Percentiles rank a stretch among this genome's conserved stretches.
Conservation (phyloP, 2,888 invertebrate species). For the Cheiracanthium punctorium region DNA sequence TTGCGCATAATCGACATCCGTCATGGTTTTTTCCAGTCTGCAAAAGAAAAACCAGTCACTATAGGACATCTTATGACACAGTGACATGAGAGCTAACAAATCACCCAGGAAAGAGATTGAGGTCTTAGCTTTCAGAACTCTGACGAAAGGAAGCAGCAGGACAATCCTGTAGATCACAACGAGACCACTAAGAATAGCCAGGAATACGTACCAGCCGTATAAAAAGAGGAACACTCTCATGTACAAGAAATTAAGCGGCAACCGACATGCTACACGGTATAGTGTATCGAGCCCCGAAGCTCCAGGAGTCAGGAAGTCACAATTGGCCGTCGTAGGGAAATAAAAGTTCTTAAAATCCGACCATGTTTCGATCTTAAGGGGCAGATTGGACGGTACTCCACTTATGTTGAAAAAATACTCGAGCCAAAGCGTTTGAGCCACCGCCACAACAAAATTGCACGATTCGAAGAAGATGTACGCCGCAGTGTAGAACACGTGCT, state of each 20-base stretch:
- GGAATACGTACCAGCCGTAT: slow-evolving; percentile 38
- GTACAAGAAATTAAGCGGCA: slow-evolving; percentile 36
- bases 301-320: background rate
- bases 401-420: slow-evolving; percentile 46
- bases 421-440: slow-evolving; percentile 43
- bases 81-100: slow-evolving; percentile 2
- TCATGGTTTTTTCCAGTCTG: slow-evolving; percentile 35
- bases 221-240: slow-evolving; percentile 49
- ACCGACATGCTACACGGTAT: background rate
- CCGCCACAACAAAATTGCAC: slow-evolving; percentile 18
- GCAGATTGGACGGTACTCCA: slow-evolving; percentile 17
- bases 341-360: slow-evolving; percentile 35
- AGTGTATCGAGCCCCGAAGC: too few species aligned
- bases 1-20: slow-evolving; percentile 41
- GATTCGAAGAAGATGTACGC: slow-evolving; percentile 36
- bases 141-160: slow-evolving; percentile 2
- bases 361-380: slow-evolving; percentile 36
- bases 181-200: slow-evolving; percentile 29
- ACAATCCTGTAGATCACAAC: slow-evolving; percentile 32
- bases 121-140: background rate
- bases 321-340: slow-evolving; percentile 21
- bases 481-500: slow-evolving; percentile 33
- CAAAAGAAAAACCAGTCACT: slow-evolving; percentile 48
- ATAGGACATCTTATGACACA: slow-evolving; percentile 29
- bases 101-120: slow-evolving; percentile 20